Percentiles rank a stretch among this genome's conserved stretches.
These are phyloP conservation scores for Mythimna lalbum DNA, from an alignment of 2,888 invertebrate genomes.

Conservation along the genomic window DNA sequence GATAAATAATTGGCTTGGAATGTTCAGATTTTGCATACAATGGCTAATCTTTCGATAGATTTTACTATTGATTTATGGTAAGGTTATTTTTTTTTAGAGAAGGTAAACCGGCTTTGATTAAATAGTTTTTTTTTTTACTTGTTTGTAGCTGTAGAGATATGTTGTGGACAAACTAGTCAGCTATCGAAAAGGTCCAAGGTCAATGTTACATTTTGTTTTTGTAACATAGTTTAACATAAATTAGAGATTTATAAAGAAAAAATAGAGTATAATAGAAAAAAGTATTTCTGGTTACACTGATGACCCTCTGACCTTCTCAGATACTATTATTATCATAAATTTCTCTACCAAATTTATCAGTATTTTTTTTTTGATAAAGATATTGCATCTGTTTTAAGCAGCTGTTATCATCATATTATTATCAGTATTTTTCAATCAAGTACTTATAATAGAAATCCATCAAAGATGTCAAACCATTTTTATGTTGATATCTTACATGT, in stretches of 20 bases:
- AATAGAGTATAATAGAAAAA: neutral
- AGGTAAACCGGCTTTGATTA: neutral
- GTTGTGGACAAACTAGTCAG: neutral
- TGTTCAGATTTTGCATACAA: slow-evolving; percentile 18
- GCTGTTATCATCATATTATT: slow-evolving; percentile 14
- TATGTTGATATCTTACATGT: neutral
- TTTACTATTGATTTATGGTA: slow-evolving; percentile 15
- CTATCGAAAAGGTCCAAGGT: neutral
- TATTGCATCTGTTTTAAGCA: slow-evolving; percentile 16
- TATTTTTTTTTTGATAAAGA: neutral
- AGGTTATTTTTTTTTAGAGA: neutral
- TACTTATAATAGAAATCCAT: slow-evolving; percentile 1
- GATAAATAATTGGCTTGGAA: slow-evolving; percentile 27
- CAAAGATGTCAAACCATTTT: neutral
- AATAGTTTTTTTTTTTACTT: neutral
- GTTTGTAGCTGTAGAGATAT: neutral
- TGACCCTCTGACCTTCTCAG: slow-evolving; percentile 3
- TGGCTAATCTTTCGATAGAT: slow-evolving; percentile 16
- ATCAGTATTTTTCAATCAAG: slow-evolving; percentile 13
- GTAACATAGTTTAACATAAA: neutral
- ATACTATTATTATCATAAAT: neutral
- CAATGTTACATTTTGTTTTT: neutral
- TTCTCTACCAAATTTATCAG: slow-evolving; percentile 1
- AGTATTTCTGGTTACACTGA: neutral
- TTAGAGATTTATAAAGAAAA: neutral